A percentile compares a stretch with the other conserved stretches of the same genome.
Conservation (phyloP, 2,888 invertebrate species). For the Plutella xylostella region DNA sequence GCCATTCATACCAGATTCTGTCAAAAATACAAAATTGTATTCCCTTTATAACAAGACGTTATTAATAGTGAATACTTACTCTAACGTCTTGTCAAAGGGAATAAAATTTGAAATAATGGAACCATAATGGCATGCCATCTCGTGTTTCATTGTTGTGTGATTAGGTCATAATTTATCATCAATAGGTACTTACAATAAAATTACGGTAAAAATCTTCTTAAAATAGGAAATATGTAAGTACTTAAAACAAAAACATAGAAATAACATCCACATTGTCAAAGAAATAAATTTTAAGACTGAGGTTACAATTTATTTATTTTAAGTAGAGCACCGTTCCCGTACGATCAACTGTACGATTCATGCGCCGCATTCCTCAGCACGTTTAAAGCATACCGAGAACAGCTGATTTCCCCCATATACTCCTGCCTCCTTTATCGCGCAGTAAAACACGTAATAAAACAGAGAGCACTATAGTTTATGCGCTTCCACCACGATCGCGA, state of each 20-base stretch:
- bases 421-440: slow-evolving; percentile 64
- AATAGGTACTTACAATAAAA: too few species aligned
- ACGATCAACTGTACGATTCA: slow-evolving; percentile 52
- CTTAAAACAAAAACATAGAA: slow-evolving; percentile 8
- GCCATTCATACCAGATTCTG: too few species aligned
- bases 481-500: slow-evolving; percentile 58
- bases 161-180: too few species aligned
- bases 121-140: too few species aligned
- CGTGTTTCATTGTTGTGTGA: too few species aligned
- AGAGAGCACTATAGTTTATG: slow-evolving; percentile 69
- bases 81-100: too few species aligned
- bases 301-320: not conserved
- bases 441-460: slow-evolving; percentile 65
- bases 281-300: slow-evolving; percentile 7
- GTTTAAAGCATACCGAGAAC: slow-evolving; percentile 68
- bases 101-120: too few species aligned
- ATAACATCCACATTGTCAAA: not conserved
- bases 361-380: slow-evolving; percentile 67
- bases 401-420: slow-evolving; percentile 66
- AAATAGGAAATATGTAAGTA: not conserved
- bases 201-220: too few species aligned
- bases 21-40: too few species aligned
- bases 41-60: too few species aligned
- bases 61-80: too few species aligned
- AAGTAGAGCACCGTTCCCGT: slow-evolving; percentile 47